Percentiles rank a stretch among this genome's conserved stretches.
These are phyloP conservation scores for Pluvialis apricaria DNA, from an alignment of 2,113 vertebrate species.

Conservation along the genomic window DNA sequence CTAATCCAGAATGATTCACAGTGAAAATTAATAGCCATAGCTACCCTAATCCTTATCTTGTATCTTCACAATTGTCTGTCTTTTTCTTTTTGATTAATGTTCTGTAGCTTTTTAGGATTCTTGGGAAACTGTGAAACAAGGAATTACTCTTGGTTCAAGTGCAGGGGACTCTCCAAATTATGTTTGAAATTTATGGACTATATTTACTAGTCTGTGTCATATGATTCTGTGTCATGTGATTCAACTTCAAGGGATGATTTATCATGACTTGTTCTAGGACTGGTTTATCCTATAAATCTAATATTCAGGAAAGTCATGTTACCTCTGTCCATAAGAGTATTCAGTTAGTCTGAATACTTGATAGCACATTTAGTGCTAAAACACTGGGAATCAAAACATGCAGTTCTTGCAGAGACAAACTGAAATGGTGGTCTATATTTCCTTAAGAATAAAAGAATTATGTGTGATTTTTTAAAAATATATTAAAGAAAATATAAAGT, in stretches of 20 bases:
- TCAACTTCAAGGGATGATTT: not conserved
- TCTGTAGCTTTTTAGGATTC: not conserved
- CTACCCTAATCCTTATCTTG: not conserved
- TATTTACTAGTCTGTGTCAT: not conserved
- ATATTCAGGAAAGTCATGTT: not conserved
- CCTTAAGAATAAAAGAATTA: not conserved
- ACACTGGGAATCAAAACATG: not conserved
- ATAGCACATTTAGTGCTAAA: not conserved
- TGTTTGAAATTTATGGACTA: not conserved
- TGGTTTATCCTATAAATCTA: not conserved
- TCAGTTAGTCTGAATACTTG: not conserved
- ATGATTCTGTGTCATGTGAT: not conserved
- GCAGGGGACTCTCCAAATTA: not conserved
- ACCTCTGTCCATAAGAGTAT: not conserved
- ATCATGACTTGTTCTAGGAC: not conserved
- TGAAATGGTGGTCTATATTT: not conserved
- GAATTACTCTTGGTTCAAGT: not conserved
- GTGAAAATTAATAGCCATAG: not conserved
- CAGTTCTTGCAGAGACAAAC: not conserved
- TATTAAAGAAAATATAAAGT: not conserved
- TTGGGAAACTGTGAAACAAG: not conserved
- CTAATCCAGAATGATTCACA: not conserved
- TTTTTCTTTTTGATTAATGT: not conserved
- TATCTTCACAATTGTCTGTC: not conserved
- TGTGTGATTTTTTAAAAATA: not conserved